Base-by-base conservation (phyloP, 1,140 invertebrate genomes). In the Meloidogyne floridensis region DNA sequence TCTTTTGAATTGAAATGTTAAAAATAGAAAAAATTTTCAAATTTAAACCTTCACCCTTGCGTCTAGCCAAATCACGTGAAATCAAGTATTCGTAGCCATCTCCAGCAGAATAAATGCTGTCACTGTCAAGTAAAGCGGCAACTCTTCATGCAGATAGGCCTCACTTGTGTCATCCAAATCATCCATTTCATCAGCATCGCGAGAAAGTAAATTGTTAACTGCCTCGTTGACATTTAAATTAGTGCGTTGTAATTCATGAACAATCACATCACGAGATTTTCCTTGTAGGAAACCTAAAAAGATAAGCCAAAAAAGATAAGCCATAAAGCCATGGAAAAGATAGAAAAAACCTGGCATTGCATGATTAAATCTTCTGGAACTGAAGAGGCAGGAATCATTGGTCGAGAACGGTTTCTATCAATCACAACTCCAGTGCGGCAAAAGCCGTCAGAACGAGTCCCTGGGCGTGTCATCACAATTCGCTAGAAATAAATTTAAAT, bases 201-300 rank as follows among this genome's bases (percentile, higher is more conserved):
- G 93, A 77, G 96, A 98, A 82, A 99, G 92, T 72, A 99, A 92
- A 93, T 99, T 99, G 91, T 99, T 99, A 15, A 83, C 98, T 74
- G 98, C 98, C 88, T 98, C 92, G 91, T 99, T 99, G 11, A 99
- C 98, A 92, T 99, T 98, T 81, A 99, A 92, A 90, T 93, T 93
- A 90, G 92, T 92, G 90, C 95, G 94, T 93, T 98, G 96, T 83
- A 99, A 91, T 92, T 99, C 98, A 89, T 97, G 92, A 87, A 99
- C 96, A 86, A 99, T 99, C 42, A 99, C 93, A 92, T 95, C 98
- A 84, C 97, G 92, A 87, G 96, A 98, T 91, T 99, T 99, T 79
- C 97, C 97, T 92, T 98, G 96, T 54, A 98, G 91, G 10, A 98
- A 78, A 92, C 91, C 81, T 82, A 18, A 13, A 82, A 11, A 81